Evolutionary conservation across 1,140 invertebrate genomes (phyloP), one percentile per base, ranked within the genome.

Genomic region (Neodiprion lecontei): DNA sequence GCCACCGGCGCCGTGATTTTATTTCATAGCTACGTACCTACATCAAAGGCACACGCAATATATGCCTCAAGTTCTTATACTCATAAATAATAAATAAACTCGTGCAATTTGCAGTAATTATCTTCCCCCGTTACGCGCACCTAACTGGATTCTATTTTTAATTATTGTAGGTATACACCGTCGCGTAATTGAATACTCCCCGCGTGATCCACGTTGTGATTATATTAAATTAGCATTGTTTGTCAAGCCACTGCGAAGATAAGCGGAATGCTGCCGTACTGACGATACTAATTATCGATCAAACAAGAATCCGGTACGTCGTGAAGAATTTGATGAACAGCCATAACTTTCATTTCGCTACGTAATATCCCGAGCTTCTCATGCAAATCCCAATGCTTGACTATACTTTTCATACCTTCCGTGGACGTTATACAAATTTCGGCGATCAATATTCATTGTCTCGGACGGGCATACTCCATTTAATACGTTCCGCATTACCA

Each of bases 1-100:
- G 8, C 11, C 28, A 5, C 28, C 28, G 1, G 28, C 28, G 28
- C 28, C 5, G 28, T 40, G 28, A 1, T 61, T 61, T 61, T 61
- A 61, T 61, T 61, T 9, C 53, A 40, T 40, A 3, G 28, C 9
- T 61, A 61, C 9, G 11, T 61, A 61, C 53, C 28, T 40, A 5
- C 5, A 40, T 40, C 28, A 40, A 40, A 40, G 28, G 28, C 5
- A 40, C 2, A 40, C 28, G 1, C 28, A 40, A 40, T 8, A 61
- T 61, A 61, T 61, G 53, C 53, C 11, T 61, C 53, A 61, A 61
- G 53, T 61, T 61, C 53, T 61, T 61, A 61, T 61, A 61, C 8
- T 61, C 53, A 61, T 61, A 61, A 61, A 61, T 61, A 61, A 61
- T 61, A 61, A 61, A 61, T 61, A 61, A 61, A 61, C 53, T 61